Evolutionary conservation across 1,140 invertebrate species (phyloP), one percentile per base, ranked within the genome.

Genomic region (Metaphire vulgaris): DNA sequence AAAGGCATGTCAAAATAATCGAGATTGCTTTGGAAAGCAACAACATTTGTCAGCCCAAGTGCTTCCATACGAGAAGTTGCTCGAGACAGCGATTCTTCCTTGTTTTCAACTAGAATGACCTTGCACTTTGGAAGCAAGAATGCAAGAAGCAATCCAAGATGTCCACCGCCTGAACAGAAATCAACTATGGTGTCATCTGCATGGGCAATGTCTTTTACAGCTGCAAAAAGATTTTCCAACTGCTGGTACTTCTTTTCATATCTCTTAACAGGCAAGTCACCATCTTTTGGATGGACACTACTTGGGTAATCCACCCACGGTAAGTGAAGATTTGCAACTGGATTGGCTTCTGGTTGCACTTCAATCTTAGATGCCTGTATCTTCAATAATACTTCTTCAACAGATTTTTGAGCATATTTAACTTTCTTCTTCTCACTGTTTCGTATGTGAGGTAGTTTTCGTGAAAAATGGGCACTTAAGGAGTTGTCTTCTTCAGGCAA

Each of bases 111-210:
- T 30, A 98, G 85, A 81, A 95, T 89, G 16, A 97, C 86, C 79
- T 84, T 77, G 75, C 85, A 87, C 1, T 84, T 71, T 6, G 94
- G 94, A 65, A 96, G 84, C 29, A 93, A 85, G 80, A 91, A 88
- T 0, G 94, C 95, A 56, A 97, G 82, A 1, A 96, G 81, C 79
- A 98, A 92, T 1, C 94, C 95, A 76, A 98, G 87, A 87, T 97
- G 95, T 1, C 95, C 95, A 80, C 93, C 92, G 1, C 95, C 96
- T 81, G 92, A 93, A 86, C 96, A 98, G 86, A 97, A 98, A 84
- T 98, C 96, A 1, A 97, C 93, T 79, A 98, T 94, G 21, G 89
- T 86, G 80, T 88, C 82, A 2, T 84, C 86, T 32, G 80, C 76
- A 79, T 89, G 81, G 75, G 86, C 91, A 68, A 95, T 84, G 69